Evolutionary conservation across 2,888 invertebrate genomes (phyloP), one percentile per base, ranked within the genome.

Genomic region (Hylaea fasciaria): DNA sequence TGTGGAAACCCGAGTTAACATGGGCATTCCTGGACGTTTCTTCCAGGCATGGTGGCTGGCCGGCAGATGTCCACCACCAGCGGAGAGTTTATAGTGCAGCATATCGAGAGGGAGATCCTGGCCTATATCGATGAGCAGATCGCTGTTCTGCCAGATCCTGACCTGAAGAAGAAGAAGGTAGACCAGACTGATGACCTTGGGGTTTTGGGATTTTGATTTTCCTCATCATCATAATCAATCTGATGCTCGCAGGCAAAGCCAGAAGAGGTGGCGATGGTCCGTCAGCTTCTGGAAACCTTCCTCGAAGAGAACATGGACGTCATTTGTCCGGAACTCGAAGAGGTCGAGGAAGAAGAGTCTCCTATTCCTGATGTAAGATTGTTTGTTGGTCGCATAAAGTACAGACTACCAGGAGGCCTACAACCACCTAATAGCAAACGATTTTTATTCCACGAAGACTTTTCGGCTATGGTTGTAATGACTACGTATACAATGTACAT

Each of bases 31-130:
- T n/a, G n/a, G n/a, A n/a, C n/a, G n/a, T 40, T 5, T 13, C 5
- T 40, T 59, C 0, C 67, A 92, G 92, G 90, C 0, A 89, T 89
- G 87, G 83, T 92, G 49, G 91, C 91, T 3, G 92, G 92, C 0
- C 83, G 91, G 0, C 91, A 92, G 62, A 89, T 92, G 91, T 91
- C 92, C 0, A 86, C 85, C 0, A 91, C 90, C 0, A 92, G 92
- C 45, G 92, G 89, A 0, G 92, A 92, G 62, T 91, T 90, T 64
- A 83, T 92, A 9, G 91, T 85, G 0, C 79, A 82, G 1, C 77
- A 85, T 16, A 82, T 91, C 2, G 87, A 91, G 64, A 80, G 69
- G 13, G 88, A 91, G 16, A 86, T 91, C 2, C 77, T 91, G 84
- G 84, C 77, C 0, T 83, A 85, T 41, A 78, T 91, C 0, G 76